A percentile compares a stretch with the other conserved stretches of the same genome.
Conservation (phyloP, 2,888 invertebrate species). For the Polietes domitor region DNA sequence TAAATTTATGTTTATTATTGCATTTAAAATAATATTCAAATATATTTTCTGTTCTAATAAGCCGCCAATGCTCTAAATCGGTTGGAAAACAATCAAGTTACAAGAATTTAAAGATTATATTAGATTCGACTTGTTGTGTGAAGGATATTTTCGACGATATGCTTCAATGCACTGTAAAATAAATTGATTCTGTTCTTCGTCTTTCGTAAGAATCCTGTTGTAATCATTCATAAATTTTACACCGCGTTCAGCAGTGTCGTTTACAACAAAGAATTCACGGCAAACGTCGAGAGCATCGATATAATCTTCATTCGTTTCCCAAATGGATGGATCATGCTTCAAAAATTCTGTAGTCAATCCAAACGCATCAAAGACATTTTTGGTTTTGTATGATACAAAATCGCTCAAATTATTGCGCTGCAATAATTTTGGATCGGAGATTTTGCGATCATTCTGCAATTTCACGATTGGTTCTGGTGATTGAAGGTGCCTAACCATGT, state of each 20-base stretch:
- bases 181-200: conserved; percentile 37
- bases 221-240: conserved; percentile 40
- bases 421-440: conserved; percentile 19
- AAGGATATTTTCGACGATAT: conserved; percentile 26
- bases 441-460: conserved; percentile 7
- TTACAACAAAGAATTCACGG: neutral
- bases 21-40: neutral
- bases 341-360: neutral
- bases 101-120: conserved; percentile 38
- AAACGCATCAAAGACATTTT: conserved; percentile 4
- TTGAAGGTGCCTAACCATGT: conserved; percentile 3
- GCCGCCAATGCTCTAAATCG: conserved; percentile 27
- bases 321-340: conserved; percentile 10
- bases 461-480: conserved; percentile 6
- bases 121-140: conserved; percentile 21
- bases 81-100: conserved; percentile 34
- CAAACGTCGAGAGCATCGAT: neutral
- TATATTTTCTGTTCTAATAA: neutral
- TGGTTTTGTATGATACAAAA: conserved; percentile 19
- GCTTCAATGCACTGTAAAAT: conserved; percentile 23
- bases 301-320: conserved; percentile 15
- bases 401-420: neutral
- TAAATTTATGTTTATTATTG: neutral
- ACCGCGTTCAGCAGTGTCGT: conserved; percentile 25
- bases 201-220: conserved; percentile 32